These are phyloP conservation scores for Serilophus lunatus DNA, from an alignment of 2,113 vertebrate species.

Conservation along the genomic window DNA sequence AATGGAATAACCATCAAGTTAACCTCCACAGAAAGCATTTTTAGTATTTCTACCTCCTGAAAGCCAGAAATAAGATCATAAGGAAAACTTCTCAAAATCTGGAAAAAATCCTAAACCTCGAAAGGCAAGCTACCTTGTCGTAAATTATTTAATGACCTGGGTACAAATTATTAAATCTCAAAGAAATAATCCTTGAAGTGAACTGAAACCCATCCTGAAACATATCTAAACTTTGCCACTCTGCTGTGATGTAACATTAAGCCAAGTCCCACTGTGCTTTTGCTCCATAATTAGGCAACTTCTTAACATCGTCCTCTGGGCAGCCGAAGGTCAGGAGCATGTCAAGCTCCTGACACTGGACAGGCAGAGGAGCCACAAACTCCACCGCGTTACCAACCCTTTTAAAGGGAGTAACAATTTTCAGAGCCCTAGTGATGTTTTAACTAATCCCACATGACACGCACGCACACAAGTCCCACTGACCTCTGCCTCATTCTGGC, in stretches of 20 bases:
- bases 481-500: not conserved
- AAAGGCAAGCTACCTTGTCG: not conserved
- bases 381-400: not conserved
- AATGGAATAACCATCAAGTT: not conserved
- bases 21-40: not conserved
- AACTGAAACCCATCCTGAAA: not conserved
- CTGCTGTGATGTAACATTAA: not conserved
- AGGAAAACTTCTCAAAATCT: not conserved
- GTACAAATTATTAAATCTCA: not conserved
- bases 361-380: not conserved
- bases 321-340: not conserved
- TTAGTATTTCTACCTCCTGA: not conserved
- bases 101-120: not conserved
- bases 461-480: not conserved
- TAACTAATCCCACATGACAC: not conserved
- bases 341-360: not conserved
- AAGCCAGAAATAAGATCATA: not conserved
- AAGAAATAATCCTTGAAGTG: not conserved
- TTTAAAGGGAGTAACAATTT: not conserved
- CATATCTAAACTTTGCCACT: not conserved
- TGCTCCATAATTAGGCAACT: not conserved
- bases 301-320: accelerated
- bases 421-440: not conserved
- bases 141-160: not conserved
- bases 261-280: not conserved